These are phyloP conservation scores for Microctonus hyperodae DNA, from an alignment of 2,888 invertebrate species.

Conservation along the genomic window DNA sequence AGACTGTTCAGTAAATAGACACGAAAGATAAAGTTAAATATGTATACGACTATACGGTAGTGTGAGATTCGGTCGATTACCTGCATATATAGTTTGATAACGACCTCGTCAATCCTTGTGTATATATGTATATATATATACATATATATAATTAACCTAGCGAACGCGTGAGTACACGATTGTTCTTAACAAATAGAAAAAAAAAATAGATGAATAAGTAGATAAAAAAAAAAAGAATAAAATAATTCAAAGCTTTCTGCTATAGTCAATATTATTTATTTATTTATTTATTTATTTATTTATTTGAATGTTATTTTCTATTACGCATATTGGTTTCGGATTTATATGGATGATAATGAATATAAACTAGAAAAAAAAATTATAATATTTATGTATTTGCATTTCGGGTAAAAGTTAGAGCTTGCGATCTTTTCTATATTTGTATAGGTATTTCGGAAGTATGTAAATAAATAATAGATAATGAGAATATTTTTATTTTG, in stretches of 20 bases:
- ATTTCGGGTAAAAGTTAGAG: conserved; percentile 11
- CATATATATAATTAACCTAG: conserved; percentile 24
- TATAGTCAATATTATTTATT: too few relatives aligned
- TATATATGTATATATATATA: conserved; percentile 25
- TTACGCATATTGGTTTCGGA: background rate
- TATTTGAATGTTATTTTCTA: too few relatives aligned
- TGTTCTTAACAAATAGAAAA: background rate
- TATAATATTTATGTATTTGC: background rate
- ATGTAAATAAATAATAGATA: too few relatives aligned
- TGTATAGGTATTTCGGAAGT: too few relatives aligned
- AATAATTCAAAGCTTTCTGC: too few relatives aligned
- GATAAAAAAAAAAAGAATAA: too few relatives aligned
- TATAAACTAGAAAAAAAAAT: background rate
- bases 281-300: background rate
- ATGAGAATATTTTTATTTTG: too few relatives aligned
- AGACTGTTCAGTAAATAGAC: too few relatives aligned
- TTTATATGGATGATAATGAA: background rate
- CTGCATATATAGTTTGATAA: conserved; percentile 28
- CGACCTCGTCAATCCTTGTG: conserved; percentile 24
- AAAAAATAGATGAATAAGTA: too few relatives aligned
- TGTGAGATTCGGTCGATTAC: conserved; percentile 24
- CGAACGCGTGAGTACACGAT: conserved; percentile 3
- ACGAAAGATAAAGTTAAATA: too few relatives aligned
- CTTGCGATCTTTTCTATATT: too few relatives aligned
- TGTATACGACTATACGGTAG: too few relatives aligned